These are phyloP conservation scores for Buathra laborator DNA, from an alignment of 2,888 invertebrate genomes.

Conservation along the genomic window DNA sequence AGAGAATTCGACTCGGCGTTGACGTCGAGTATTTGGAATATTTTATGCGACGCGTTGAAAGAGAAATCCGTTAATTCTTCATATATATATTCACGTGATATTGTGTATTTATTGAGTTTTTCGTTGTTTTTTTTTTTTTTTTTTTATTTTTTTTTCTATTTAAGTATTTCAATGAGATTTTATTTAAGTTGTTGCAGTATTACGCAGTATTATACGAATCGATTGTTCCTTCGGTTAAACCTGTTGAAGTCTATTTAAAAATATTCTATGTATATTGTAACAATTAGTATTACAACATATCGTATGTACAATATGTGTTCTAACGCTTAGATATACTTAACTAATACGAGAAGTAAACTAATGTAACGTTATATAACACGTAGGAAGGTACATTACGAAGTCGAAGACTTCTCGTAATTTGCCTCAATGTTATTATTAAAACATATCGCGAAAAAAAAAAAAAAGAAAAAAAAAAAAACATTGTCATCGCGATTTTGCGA, in stretches of 20 bases:
- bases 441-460: slow-evolving; percentile 26
- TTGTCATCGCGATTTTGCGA: slow-evolving; percentile 80
- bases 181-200: slow-evolving; percentile 52
- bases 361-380: slow-evolving; percentile 15
- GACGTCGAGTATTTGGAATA: slow-evolving; percentile 49
- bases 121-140: not conserved
- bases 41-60: slow-evolving; percentile 61
- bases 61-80: slow-evolving; percentile 54
- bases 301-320: slow-evolving; percentile 50
- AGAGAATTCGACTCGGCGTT: slow-evolving; percentile 41
- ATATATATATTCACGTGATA: slow-evolving; percentile 40
- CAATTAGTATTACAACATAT: slow-evolving; percentile 38
- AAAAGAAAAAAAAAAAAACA: not conserved
- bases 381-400: not conserved
- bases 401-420: not conserved
- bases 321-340: slow-evolving; percentile 14
- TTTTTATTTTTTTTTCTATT: not conserved
- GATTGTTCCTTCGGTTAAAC: slow-evolving; percentile 53
- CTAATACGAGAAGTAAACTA: slow-evolving; percentile 30
- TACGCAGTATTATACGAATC: slow-evolving; percentile 16
- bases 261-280: slow-evolving; percentile 60
- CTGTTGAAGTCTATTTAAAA: slow-evolving; percentile 60
- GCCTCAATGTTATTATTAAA: slow-evolving; percentile 9
- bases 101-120: slow-evolving; percentile 41
- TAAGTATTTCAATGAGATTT: not conserved